A percentile compares a stretch with the other conserved stretches of the same genome.
These are phyloP conservation scores for Bembecia ichneumoniformis DNA, from an alignment of 2,888 invertebrate species.

Conservation along the genomic window DNA sequence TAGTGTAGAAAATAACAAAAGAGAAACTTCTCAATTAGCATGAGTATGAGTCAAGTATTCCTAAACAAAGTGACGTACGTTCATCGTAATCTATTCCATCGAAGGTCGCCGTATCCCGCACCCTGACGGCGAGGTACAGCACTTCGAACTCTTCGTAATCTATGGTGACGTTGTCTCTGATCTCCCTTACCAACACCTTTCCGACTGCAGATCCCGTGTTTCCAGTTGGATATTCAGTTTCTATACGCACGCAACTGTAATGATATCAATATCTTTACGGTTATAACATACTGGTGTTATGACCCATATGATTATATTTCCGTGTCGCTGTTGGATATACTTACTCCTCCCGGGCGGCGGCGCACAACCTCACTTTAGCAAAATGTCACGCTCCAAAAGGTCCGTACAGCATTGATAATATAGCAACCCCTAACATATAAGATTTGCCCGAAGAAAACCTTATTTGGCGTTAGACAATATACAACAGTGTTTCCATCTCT, in stretches of 20 bases:
- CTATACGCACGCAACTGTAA: slow-evolving; percentile 54
- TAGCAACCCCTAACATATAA: too few relatives aligned
- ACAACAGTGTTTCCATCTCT: too few relatives aligned
- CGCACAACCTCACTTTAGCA: too few relatives aligned
- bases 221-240: slow-evolving; percentile 37
- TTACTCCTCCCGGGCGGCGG: too few relatives aligned
- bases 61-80: slow-evolving; percentile 44
- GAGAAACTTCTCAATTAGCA: not conserved
- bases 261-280: not conserved
- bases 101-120: slow-evolving; percentile 62
- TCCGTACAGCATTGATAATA: too few relatives aligned
- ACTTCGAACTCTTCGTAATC: slow-evolving; percentile 75
- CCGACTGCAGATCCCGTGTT: slow-evolving; percentile 41
- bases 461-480: too few relatives aligned
- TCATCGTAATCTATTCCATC: slow-evolving; percentile 58
- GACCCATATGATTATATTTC: too few relatives aligned
- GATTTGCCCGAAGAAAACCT: too few relatives aligned
- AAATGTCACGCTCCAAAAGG: too few relatives aligned
- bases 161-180: slow-evolving; percentile 50
- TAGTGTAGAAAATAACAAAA: too few relatives aligned
- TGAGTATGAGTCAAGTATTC: not conserved
- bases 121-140: slow-evolving; percentile 65
- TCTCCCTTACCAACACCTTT: slow-evolving; percentile 42
- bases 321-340: too few relatives aligned
- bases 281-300: too few relatives aligned